Evolutionary conservation across 2,888 invertebrate genomes (phyloP).

Genomic region (Philaethria dido): DNA sequence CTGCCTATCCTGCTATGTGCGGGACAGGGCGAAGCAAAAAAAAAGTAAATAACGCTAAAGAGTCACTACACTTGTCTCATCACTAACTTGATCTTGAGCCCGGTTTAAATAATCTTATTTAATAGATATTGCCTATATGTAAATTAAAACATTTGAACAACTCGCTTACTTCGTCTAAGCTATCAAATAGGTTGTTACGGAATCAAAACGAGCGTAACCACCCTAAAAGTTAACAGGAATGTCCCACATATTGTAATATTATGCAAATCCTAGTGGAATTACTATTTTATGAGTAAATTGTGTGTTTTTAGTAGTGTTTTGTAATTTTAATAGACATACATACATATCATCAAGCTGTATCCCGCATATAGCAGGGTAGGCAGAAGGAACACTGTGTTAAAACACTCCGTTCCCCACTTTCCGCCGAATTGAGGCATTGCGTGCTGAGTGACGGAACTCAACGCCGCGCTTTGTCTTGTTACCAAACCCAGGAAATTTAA

Average conservation of each 20-base stretch:
- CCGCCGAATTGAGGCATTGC: too few species aligned
- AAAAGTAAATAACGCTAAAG: too few species aligned
- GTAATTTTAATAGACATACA: neutral
- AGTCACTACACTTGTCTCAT: too few species aligned
- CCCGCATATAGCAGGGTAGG: too few species aligned
- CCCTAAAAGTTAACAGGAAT: constrained; percentile 44
- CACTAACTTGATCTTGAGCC: constrained; percentile 6
- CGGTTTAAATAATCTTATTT: constrained; percentile 22
- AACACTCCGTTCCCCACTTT: too few species aligned
- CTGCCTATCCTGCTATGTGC: too few species aligned
- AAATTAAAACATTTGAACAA: constrained; percentile 43
- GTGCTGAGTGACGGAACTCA: too few species aligned
- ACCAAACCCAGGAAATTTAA: too few species aligned
- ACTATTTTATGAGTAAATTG: constrained; percentile 33
- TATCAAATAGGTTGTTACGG: constrained; percentile 38
- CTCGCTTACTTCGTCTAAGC: constrained; percentile 41
- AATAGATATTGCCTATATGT: constrained; percentile 40
- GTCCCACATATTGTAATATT: constrained; percentile 41
- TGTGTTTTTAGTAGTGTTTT: constrained; percentile 22
- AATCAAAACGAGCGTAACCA: constrained; percentile 39
- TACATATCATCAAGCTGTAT: too few species aligned
- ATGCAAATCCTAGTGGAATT: constrained; percentile 36
- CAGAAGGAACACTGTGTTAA: too few species aligned
- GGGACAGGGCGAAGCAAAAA: too few species aligned
- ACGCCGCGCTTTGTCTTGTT: too few species aligned